Evolutionary conservation across 2,888 invertebrate genomes (phyloP).

Genomic region (Apamea anceps): DNA sequence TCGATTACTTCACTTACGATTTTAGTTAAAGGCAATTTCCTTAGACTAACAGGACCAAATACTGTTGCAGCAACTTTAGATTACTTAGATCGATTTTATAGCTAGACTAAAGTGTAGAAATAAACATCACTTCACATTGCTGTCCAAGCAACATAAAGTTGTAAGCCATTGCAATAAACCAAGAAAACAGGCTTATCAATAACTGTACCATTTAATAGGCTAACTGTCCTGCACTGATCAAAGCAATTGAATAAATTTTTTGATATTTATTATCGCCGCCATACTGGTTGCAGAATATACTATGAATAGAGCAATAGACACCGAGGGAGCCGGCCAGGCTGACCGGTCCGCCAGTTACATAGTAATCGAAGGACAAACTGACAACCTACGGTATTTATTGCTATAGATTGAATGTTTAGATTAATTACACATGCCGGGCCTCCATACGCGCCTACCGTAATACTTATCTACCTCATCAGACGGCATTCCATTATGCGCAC

Average conservation of each 20-base stretch:
- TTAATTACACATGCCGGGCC: slow-evolving; percentile 83
- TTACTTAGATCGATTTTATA: slow-evolving; percentile 53
- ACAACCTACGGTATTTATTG: slow-evolving; percentile 84
- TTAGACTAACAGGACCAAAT: slow-evolving; percentile 29
- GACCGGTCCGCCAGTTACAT: slow-evolving; percentile 81
- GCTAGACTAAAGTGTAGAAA: slow-evolving; percentile 54
- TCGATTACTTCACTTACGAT: slow-evolving; percentile 13
- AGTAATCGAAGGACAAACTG: slow-evolving; percentile 84
- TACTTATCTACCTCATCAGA: slow-evolving; percentile 81
- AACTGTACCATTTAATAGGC: slow-evolving; percentile 65
- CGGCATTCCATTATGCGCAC: slow-evolving; percentile 78
- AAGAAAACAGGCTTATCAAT: slow-evolving; percentile 67
- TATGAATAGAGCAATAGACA: slow-evolving; percentile 80
- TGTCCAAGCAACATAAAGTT: slow-evolving; percentile 51
- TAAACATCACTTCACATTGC: slow-evolving; percentile 59
- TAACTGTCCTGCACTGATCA: slow-evolving; percentile 66
- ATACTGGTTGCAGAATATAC: slow-evolving; percentile 67
- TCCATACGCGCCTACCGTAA: slow-evolving; percentile 77
- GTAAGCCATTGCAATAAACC: slow-evolving; percentile 63
- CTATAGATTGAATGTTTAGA: slow-evolving; percentile 85
- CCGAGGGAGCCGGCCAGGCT: slow-evolving; percentile 71
- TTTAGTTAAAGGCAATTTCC: slow-evolving; percentile 26
- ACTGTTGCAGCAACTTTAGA: slow-evolving; percentile 48
- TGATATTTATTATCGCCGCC: slow-evolving; percentile 63
- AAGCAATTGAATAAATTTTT: slow-evolving; percentile 68